phyloP scores from a whole-genome alignment of 2,797 vertebrate species.

The Alosa sapidissima region DNA sequence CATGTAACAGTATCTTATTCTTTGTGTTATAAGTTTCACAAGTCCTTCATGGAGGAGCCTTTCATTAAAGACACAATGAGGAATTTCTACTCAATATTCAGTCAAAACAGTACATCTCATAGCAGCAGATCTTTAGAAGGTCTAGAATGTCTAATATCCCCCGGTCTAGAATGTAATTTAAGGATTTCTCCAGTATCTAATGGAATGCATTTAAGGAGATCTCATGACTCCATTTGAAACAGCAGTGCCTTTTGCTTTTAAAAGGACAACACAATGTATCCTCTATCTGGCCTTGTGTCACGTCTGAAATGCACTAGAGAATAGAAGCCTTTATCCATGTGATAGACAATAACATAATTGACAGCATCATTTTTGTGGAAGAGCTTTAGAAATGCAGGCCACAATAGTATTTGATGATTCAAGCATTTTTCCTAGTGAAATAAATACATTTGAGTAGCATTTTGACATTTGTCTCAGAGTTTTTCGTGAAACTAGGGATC shows the following conservation, averaged over 20 bases:
- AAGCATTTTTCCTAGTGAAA: background rate
- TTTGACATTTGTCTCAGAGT: background rate
- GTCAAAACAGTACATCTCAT: background rate
- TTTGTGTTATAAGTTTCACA: background rate
- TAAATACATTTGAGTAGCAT: background rate
- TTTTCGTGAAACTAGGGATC: background rate
- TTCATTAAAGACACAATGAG: background rate
- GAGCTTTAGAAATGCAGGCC: background rate
- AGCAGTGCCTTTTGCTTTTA: conserved; percentile 20
- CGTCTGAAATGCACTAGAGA: background rate
- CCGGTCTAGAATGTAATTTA: conserved; percentile 2
- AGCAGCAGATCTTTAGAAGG: background rate
- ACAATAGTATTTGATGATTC: background rate
- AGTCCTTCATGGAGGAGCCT: background rate
- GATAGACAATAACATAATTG: background rate
- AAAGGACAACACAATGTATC: background rate
- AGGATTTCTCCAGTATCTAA: conserved; percentile 8
- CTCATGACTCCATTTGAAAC: conserved; percentile 26
- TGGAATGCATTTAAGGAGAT: conserved; percentile 29
- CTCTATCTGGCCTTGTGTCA: conserved; percentile 6
- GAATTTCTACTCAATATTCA: background rate
- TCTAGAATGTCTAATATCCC: background rate
- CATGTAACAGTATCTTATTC: conserved; percentile 16
- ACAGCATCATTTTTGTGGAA: background rate
- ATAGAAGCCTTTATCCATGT: conserved; percentile 6